These are phyloP conservation scores for Pseudomugil tenellus DNA, from an alignment of 2,797 vertebrate species.

Conservation along the genomic window DNA sequence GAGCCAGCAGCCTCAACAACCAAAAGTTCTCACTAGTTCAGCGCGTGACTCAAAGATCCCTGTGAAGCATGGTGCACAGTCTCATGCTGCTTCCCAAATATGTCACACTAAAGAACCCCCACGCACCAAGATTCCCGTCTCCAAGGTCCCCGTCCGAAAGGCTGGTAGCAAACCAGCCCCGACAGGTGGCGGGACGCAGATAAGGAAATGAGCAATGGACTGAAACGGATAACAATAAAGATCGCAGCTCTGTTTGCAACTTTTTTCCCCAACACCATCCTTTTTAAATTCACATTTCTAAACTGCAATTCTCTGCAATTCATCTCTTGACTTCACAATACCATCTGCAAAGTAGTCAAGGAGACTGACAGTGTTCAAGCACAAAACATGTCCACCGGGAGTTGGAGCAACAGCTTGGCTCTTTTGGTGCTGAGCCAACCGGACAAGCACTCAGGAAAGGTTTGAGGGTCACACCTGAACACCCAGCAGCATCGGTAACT, in stretches of 20 bases:
- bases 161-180: constrained; percentile 85
- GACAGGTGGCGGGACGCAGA: constrained; percentile 63
- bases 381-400: constrained; percentile 76
- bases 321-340: constrained; percentile 57
- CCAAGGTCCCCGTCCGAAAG: constrained; percentile 93
- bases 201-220: constrained; percentile 84
- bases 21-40: constrained; percentile 80
- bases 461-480: constrained; percentile 60
- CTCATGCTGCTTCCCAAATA: constrained; percentile 78
- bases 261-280: constrained; percentile 18
- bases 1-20: constrained; percentile 80
- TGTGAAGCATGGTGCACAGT: constrained; percentile 85
- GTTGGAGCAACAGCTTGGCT: constrained; percentile 52
- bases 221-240: constrained; percentile 14
- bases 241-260: constrained; percentile 42
- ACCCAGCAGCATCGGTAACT: constrained; percentile 50
- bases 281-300: constrained; percentile 50
- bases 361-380: constrained; percentile 66
- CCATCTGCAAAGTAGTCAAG: constrained; percentile 43
- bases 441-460: constrained; percentile 75
- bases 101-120: constrained; percentile 87
- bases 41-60: constrained; percentile 95
- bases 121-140: constrained; percentile 96
- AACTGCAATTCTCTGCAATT: constrained; percentile 48
- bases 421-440: constrained; percentile 55